phyloP scores from a whole-genome alignment of 2,888 invertebrate genomes.

The Drosophila antonietae region DNA sequence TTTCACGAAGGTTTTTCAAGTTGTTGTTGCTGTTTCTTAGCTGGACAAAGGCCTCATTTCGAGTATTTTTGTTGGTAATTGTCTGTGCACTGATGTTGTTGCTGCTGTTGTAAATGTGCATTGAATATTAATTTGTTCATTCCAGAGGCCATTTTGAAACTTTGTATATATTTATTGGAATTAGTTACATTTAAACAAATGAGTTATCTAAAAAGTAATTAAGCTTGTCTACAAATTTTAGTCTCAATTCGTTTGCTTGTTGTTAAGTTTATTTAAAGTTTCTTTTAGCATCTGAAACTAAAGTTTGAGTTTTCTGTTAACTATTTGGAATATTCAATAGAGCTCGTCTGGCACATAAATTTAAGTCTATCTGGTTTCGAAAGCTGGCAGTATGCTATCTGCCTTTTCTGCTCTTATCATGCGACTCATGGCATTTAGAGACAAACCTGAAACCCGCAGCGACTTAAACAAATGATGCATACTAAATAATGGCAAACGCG shows the following conservation, averaged over 20 bases:
- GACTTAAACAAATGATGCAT: conserved; percentile 37
- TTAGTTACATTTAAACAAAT: conserved; percentile 25
- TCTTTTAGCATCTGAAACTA: neutral
- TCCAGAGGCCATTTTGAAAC: conserved; percentile 65
- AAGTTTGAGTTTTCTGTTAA: no score
- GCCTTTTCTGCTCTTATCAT: conserved; percentile 35
- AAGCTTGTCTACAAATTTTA: neutral
- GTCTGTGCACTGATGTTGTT: conserved; percentile 30
- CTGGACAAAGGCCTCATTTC: conserved; percentile 71
- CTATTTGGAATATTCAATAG: conserved; percentile 7
- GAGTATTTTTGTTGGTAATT: conserved; percentile 34
- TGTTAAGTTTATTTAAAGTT: no score
- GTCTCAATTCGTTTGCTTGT: no score
- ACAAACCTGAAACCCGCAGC: conserved; percentile 43
- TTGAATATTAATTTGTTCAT: conserved; percentile 67
- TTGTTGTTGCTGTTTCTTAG: conserved; percentile 55
- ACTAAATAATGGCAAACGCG: conserved; percentile 45
- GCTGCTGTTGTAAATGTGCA: conserved; percentile 62
- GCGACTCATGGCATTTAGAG: conserved; percentile 43
- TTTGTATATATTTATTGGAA: conserved; percentile 30
- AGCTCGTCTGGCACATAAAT: conserved; percentile 20
- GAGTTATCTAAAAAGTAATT: conserved; percentile 11
- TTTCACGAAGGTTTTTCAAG: conserved; percentile 76
- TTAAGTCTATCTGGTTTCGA: conserved; percentile 12
- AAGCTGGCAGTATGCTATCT: conserved; percentile 3